phyloP scores from a whole-genome alignment of 2,888 invertebrate genomes.

The Campaea margaritaria region DNA sequence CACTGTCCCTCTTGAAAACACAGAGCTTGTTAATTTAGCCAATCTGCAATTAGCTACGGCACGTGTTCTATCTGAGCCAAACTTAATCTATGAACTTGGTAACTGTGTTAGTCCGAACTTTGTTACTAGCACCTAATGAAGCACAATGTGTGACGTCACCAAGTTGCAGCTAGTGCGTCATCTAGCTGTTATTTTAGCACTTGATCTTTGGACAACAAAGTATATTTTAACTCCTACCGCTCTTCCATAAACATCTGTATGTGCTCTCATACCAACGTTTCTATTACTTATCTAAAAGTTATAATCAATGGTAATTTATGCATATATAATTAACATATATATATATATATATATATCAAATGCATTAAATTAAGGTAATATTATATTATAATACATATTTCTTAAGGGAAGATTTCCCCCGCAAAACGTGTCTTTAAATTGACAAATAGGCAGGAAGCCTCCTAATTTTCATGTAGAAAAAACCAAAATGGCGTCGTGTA shows the following conservation, averaged over 20 bases:
- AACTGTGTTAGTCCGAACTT: constrained; percentile 41
- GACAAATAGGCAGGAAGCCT: constrained; percentile 48
- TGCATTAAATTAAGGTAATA: no score
- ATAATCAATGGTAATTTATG: background rate
- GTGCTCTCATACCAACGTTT: no score
- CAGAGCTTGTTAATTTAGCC: constrained; percentile 28
- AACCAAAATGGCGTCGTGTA: constrained; percentile 60
- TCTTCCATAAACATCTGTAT: no score
- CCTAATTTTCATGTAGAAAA: constrained; percentile 70
- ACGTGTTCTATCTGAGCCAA: constrained; percentile 39
- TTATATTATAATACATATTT: no score
- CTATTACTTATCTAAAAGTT: no score
- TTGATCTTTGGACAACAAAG: background rate
- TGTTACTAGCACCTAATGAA: constrained; percentile 41
- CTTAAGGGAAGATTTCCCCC: constrained; percentile 43
- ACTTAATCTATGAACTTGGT: constrained; percentile 42
- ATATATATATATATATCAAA: constrained; percentile 15
- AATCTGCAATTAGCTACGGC: constrained; percentile 39
- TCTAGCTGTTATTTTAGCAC: constrained; percentile 1
- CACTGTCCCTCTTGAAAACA: background rate
- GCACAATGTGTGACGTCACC: constrained; percentile 39
- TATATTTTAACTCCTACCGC: no score
- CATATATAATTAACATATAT: constrained; percentile 20
- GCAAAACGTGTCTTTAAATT: constrained; percentile 55
- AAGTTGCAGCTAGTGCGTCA: constrained; percentile 7